Base-by-base conservation (phyloP, 2,113 vertebrate species). In the Campylorhamphus procurvoides region DNA sequence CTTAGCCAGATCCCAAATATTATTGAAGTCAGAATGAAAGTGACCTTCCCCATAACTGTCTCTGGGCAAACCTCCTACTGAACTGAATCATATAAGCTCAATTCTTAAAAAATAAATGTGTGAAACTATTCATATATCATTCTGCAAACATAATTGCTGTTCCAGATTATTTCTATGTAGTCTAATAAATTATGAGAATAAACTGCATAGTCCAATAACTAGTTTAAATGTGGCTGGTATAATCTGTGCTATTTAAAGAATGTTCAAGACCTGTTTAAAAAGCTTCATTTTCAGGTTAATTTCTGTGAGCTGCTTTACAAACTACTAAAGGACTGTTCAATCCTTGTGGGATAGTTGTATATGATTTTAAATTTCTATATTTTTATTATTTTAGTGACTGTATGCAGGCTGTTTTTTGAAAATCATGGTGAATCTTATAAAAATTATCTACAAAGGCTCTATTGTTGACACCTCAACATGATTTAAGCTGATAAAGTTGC, bases 351-450 rank as follows among this genome's bases (percentile, higher is more conserved):
- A 33, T 13, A 63, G 33, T 59, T 74, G 29, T 63, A 2, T 56
- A 19, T 37, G 23, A 46, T 74, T 91, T 55, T 84, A 33, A 28
- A 53, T 76, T 37, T 59, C 14, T 53, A 1, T 77, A 8, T 77
- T 84, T 1, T 17, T 1, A 0, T 37, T 78, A 56, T 74, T 84
- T 67, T 47, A 58, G 42, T 47, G 69, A 24, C 47, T 84, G 1
- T 55, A 19, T 7, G 19, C 14, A 46, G 35, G 2, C 22, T 82
- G 7, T 3, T 58, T 83, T 72, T 71, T 39, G 19, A 49, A 77
- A 77, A 52, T 69, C 0, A 0, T 71, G 4, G 14, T 58, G 1
- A 0, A 3, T 76, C 9, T 33, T 62, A 19, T 5, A 73, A 50
- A 71, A 73, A 7, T 9, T 59, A 8, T n/a, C 14, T 39, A 5